Conservation (phyloP, 2,888 invertebrate genomes). For the Acleris cristana region DNA sequence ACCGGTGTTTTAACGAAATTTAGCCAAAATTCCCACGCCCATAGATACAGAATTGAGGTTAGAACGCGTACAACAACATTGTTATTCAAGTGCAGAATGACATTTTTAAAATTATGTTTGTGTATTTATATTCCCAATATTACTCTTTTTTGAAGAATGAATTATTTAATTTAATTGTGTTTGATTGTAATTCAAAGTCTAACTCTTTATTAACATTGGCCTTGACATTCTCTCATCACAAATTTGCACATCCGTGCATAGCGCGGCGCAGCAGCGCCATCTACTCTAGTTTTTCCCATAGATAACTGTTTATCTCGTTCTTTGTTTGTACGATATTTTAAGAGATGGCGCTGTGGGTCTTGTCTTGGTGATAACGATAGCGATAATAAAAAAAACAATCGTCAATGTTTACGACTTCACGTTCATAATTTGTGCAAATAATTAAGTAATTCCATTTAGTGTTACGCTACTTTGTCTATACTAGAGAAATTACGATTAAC, state of each 20-base stretch:
- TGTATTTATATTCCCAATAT: not conserved
- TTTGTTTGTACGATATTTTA: slow-evolving; percentile 1
- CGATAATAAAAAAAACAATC: slow-evolving; percentile 5
- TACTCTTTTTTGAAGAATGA: slow-evolving; percentile 5
- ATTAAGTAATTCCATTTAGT: too few species aligned
- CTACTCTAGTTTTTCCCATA: slow-evolving; percentile 41
- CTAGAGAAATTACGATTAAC: too few species aligned
- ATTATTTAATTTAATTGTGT: slow-evolving; percentile 1
- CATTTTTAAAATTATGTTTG: not conserved
- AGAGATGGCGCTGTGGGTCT: slow-evolving; percentile 25
- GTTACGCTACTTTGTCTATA: too few species aligned
- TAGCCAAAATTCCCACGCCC: slow-evolving; percentile 46
- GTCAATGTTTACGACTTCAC: not conserved
- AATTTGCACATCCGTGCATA: slow-evolving; percentile 66
- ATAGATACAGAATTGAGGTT: slow-evolving; percentile 62
- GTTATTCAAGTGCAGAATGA: slow-evolving; percentile 12
- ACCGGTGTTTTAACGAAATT: slow-evolving; percentile 15
- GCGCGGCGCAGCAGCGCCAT: slow-evolving; percentile 50
- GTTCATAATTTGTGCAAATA: too few species aligned
- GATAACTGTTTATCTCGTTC: slow-evolving; percentile 10
- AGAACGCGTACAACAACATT: slow-evolving; percentile 58
- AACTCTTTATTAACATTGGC: slow-evolving; percentile 62
- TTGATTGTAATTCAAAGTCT: slow-evolving; percentile 22
- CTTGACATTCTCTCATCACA: slow-evolving; percentile 76
- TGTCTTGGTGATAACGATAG: slow-evolving; percentile 18